Evolutionary conservation across 2,888 invertebrate genomes (phyloP).

Genomic region (Halocaridina rubra): DNA sequence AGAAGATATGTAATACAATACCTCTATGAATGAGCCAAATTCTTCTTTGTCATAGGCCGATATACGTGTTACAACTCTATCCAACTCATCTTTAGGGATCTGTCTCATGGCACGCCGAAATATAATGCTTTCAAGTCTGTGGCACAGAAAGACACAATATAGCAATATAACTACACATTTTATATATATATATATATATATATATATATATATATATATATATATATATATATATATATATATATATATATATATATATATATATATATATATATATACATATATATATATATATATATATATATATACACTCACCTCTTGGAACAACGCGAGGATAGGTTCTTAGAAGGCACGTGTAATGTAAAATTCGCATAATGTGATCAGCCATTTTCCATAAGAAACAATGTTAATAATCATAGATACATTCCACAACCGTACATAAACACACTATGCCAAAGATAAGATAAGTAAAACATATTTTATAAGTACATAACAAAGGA

Average conservation of each 20-base stretch:
- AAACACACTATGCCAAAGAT: too few relatives aligned
- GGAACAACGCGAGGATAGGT: too few relatives aligned
- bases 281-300: not conserved
- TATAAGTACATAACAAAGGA: too few relatives aligned
- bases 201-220: not conserved
- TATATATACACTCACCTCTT: not conserved
- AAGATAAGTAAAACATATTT: too few relatives aligned
- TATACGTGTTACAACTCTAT: constrained; percentile 32
- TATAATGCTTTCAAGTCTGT: constrained; percentile 50
- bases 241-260: not conserved
- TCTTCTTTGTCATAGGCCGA: constrained; percentile 45
- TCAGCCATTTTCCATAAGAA: too few relatives aligned
- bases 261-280: not conserved
- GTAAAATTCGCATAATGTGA: too few relatives aligned
- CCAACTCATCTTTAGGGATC: constrained; percentile 49
- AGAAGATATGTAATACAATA: too few relatives aligned
- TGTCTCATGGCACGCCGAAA: constrained; percentile 52
- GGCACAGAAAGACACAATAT: too few relatives aligned
- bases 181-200: not conserved
- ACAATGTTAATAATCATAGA: too few relatives aligned
- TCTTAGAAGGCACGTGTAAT: too few relatives aligned
- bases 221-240: not conserved
- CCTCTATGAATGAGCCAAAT: constrained; percentile 37
- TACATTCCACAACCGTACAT: too few relatives aligned
- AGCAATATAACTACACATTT: too few relatives aligned